Percentiles rank a stretch among this genome's conserved stretches.
These are phyloP conservation scores for Leptatherina wallacei DNA, from an alignment of 2,797 vertebrate species.

Conservation along the genomic window DNA sequence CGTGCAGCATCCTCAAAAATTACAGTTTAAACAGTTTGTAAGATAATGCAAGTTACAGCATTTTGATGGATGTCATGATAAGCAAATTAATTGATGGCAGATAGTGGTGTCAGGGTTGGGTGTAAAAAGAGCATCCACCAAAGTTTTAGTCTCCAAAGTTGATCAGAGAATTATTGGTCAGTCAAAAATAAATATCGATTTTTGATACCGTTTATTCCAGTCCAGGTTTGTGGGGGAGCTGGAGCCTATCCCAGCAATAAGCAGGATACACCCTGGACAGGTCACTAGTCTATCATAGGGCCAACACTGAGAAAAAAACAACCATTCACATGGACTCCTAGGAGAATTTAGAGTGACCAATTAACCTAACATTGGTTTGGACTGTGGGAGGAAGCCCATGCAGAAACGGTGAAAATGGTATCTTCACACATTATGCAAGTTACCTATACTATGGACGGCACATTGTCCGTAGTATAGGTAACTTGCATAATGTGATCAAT, in stretches of 20 bases:
- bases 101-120: neutral
- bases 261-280: neutral
- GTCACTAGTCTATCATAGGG: no score
- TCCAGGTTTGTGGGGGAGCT: neutral
- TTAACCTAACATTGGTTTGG: no score
- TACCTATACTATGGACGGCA: no score
- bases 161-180: neutral
- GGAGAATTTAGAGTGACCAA: no score
- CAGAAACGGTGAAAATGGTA: neutral
- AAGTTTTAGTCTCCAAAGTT: no score
- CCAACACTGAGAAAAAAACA: no score
- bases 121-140: neutral
- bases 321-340: no score
- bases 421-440: neutral
- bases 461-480: neutral
- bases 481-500: neutral
- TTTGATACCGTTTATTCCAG: neutral
- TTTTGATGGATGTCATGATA: no score
- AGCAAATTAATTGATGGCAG: neutral
- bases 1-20: neutral
- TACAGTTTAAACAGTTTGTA: no score
- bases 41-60: no score
- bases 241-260: neutral
- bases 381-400: neutral
- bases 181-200: neutral